Evolutionary conservation across 1,140 invertebrate species (phyloP).

Genomic region (Drosophila busckii): DNA sequence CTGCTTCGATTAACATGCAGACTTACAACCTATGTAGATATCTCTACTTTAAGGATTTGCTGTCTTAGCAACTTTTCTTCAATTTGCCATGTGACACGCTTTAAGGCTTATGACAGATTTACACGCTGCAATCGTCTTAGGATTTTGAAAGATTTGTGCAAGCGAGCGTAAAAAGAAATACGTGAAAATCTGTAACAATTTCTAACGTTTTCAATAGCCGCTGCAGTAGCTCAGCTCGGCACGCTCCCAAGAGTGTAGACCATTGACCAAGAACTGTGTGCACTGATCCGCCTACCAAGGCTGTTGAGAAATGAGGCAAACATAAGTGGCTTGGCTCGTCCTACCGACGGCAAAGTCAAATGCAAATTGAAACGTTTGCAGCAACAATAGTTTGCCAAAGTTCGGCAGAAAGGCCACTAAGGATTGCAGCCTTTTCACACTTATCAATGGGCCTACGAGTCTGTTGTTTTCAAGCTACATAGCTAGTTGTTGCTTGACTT

Average conservation of each 20-base stretch:
- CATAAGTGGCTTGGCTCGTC: conserved; percentile 62
- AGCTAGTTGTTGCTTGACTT: too few relatives aligned
- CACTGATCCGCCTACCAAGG: conserved; percentile 48
- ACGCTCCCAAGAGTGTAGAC: conserved; percentile 24
- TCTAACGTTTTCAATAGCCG: too few relatives aligned
- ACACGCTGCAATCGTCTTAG: conserved; percentile 52
- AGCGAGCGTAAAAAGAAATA: conserved; percentile 42
- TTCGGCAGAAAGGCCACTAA: conserved; percentile 43
- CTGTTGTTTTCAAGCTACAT: too few relatives aligned
- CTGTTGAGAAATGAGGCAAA: conserved; percentile 23
- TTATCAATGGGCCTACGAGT: conserved; percentile 31
- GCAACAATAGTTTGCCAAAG: conserved; percentile 26
- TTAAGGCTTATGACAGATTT: conserved; percentile 72
- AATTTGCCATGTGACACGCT: conserved; percentile 74
- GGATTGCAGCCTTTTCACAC: conserved; percentile 66
- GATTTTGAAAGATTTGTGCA: conserved; percentile 46
- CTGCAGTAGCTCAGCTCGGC: conserved; percentile 11
- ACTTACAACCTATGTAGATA: too few relatives aligned
- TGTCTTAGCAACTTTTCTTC: conserved; percentile 30
- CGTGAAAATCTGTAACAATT: conserved; percentile 53
- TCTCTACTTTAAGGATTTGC: too few relatives aligned
- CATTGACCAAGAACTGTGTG: conserved; percentile 13
- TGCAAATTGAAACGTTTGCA: conserved; percentile 69
- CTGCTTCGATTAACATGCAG: too few relatives aligned
- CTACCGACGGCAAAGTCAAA: conserved; percentile 62